Evolutionary conservation across 2,888 invertebrate genomes (phyloP).

Genomic region (Torymus tubicola): DNA sequence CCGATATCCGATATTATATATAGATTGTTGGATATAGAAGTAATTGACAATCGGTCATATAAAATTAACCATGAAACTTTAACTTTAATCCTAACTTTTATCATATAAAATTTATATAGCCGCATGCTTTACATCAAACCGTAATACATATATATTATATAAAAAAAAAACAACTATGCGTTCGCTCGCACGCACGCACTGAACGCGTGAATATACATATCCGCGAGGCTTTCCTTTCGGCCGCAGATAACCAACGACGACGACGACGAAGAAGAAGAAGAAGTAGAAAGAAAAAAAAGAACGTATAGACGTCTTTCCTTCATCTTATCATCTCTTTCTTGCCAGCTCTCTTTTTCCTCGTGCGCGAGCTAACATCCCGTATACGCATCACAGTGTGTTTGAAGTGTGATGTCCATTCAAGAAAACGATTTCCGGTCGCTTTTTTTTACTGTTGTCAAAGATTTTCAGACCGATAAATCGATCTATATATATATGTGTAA

Average conservation of each 20-base stretch:
- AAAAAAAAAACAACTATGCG: not conserved
- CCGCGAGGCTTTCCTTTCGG: not conserved
- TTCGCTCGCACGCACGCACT: not conserved
- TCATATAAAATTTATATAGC: too few relatives aligned
- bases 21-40: not conserved
- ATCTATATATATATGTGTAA: too few relatives aligned
- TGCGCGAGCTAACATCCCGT: too few relatives aligned
- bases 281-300: too few relatives aligned
- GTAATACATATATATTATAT: not conserved
- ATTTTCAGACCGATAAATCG: too few relatives aligned
- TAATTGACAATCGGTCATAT: not conserved
- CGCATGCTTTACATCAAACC: too few relatives aligned
- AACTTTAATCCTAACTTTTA: too few relatives aligned
- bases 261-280: not conserved
- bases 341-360: too few relatives aligned
- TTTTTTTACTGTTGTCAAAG: too few relatives aligned
- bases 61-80: not conserved
- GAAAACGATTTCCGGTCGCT: too few relatives aligned
- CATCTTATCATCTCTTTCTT: not conserved
- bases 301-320: not conserved
- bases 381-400: too few relatives aligned
- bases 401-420: too few relatives aligned
- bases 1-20: not conserved
- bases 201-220: conserved; percentile 5
- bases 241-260: not conserved